Base-by-base conservation (phyloP, 2,113 vertebrate genomes). In the Stigmatopora argus region DNA sequence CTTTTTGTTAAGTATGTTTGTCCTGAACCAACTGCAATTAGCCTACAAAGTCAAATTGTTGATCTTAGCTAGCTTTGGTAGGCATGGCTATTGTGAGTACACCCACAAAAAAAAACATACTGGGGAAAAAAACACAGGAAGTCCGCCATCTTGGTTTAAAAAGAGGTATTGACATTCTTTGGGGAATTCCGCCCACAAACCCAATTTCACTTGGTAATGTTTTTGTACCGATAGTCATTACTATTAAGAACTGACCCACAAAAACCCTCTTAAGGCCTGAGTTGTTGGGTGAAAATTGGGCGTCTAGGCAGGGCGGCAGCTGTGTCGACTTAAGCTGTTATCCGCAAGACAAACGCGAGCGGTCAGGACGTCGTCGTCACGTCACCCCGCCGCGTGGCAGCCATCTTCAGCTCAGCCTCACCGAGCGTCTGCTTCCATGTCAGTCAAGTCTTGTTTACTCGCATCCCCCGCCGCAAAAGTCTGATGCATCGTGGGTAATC, bases 401-500 rank as follows among this genome's bases (percentile, higher is more conserved):
- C 51, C 74, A 78, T 89, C 88, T 86, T 88, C 88, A 87, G 88
- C 87, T 85, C 78, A 79, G 82, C 80, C 85, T 89, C 88, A 86
- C 75, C 76, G 79, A 81, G 59, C 46, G 69, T 90, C 78, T 51
- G 69, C 70, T 55, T 72, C 72, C 64, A 55, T 77, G 87, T 90
- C 90, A 89, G 45, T 90, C 87, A 88, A 78, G 79, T 57, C 77
- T 86, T 86, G 86, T 88, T 89, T 88, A 86, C 85, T 44, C 64
- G 72, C 78, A 62, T 77, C 71, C 76, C 65, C 56, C 13, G 8
- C 17, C 14, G 72, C 74, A 72, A 81, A 84, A 57, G 81, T 81
- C 84, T 92, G 90, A 92, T 89, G 83, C 89, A 90, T 86, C 78
- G 74, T 78, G 76, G 80, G 84, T 91, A 90, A 90, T 92, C 90